Evolutionary conservation across 2,797 vertebrate species (phyloP).

Genomic region (Gobionotothen gibberifrons): DNA sequence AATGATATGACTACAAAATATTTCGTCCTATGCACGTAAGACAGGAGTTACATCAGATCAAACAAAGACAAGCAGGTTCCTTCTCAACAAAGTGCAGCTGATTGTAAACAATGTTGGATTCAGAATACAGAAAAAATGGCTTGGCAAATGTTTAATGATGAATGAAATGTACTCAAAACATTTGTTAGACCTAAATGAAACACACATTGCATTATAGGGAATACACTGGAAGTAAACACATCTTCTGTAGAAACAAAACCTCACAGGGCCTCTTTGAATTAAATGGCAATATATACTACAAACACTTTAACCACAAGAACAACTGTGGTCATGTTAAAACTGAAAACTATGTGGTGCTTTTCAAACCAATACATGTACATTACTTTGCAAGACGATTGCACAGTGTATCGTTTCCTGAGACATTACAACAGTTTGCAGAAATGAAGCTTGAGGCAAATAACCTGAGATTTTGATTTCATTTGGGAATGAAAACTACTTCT

Average conservation of each 20-base stretch:
- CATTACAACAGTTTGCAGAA: not conserved
- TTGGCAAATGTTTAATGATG: constrained; percentile 1
- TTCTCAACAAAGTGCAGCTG: not conserved
- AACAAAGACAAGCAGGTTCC: too few relatives aligned
- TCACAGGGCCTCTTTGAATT: not conserved
- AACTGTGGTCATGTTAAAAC: not conserved
- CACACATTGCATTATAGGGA: not conserved
- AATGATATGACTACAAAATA: too few relatives aligned
- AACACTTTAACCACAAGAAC: not conserved
- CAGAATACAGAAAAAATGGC: not conserved
- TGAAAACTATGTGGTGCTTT: not conserved
- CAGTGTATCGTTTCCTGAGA: constrained; percentile 3
- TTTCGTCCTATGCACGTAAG: too few relatives aligned
- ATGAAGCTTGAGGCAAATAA: constrained; percentile 13
- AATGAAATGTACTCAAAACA: not conserved
- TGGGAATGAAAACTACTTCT: not conserved
- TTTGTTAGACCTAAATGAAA: not conserved
- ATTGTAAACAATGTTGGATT: not conserved
- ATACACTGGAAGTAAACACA: not conserved
- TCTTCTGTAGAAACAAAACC: not conserved
- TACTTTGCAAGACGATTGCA: not conserved
- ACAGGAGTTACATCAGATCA: too few relatives aligned
- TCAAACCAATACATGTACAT: not conserved
- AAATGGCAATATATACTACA: constrained; percentile 4
- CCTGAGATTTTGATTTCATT: not conserved